phyloP scores from a whole-genome alignment of 2,797 vertebrate genomes.

The Corythornis leucogaster region DNA sequence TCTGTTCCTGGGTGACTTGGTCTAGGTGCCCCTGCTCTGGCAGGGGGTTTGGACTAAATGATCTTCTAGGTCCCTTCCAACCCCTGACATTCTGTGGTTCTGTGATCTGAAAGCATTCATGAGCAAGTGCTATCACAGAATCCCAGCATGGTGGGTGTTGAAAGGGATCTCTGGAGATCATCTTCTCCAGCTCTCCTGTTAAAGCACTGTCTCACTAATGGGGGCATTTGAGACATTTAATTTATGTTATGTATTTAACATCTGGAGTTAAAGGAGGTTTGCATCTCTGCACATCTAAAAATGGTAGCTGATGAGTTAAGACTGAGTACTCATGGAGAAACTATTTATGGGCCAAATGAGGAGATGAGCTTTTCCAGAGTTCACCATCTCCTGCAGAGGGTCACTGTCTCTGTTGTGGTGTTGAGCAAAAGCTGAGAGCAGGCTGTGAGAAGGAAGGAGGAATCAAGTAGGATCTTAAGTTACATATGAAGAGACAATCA shows the following conservation, averaged over 20 bases:
- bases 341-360: background rate
- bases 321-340: background rate
- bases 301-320: background rate
- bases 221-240: background rate
- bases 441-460: background rate
- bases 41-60: no score
- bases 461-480: background rate
- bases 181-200: background rate
- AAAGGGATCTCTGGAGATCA: background rate
- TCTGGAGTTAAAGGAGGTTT: background rate
- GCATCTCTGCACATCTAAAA: background rate
- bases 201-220: background rate
- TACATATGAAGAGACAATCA: background rate
- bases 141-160: background rate
- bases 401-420: background rate
- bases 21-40: no score
- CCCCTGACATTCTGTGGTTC: no score
- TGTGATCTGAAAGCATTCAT: background rate
- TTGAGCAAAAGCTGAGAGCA: background rate
- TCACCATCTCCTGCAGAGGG: background rate
- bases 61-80: no score
- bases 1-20: no score
- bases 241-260: background rate
- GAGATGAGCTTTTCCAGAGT: background rate
- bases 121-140: background rate